Evolutionary conservation across 2,888 invertebrate species (phyloP), one percentile per base, ranked within the genome.

Genomic region (Lysandra bellargus): DNA sequence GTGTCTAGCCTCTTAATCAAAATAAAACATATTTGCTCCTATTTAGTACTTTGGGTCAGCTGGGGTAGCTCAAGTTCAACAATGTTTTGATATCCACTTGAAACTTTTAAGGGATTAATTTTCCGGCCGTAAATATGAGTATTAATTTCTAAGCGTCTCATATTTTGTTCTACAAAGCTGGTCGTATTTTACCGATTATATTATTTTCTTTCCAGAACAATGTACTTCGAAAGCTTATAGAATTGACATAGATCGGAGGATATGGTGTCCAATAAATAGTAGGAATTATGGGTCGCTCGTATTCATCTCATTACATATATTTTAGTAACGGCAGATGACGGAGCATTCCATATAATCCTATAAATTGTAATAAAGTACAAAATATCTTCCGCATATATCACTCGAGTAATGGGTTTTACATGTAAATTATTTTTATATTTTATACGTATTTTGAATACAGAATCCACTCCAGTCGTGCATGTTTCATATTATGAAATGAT

Each of bases 1-100:
- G 81, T 81, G 79, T 82, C 80, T 80, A 81, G 80, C 79, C 81
- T 82, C 81, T 81, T 83, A 81, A 82, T 82, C 83, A 82, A 82
- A 83, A 83, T 81, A 83, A 83, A 82, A 82, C 81, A 82, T 79
- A 79, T 75, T 80, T 81, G 79, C 23, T 44, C 74, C 44, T 44
- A 44, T 44, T 74, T 74, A 23, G 74, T 74, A 74, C 74, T 74
- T 73, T 44, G n/a, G 74, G 74, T 74, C 74, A 74, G 40, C 7
- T 44, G 74, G 74, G 73, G 73, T 33, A 33, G 69, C 14, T 69
- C 69, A 69, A 69, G 69, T 69, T 69, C 17, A 17, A 69, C 33
- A 37, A 14, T 69, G 33, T 69, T 69, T 69, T 69, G 69, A 69
- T 69, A 64, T 12, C 64, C 64, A 64, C 64, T 64, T 64, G 69